Evolutionary conservation across 2,888 invertebrate species (phyloP), one percentile per base, ranked within the genome.

Genomic region (Calephelis perditalis): DNA sequence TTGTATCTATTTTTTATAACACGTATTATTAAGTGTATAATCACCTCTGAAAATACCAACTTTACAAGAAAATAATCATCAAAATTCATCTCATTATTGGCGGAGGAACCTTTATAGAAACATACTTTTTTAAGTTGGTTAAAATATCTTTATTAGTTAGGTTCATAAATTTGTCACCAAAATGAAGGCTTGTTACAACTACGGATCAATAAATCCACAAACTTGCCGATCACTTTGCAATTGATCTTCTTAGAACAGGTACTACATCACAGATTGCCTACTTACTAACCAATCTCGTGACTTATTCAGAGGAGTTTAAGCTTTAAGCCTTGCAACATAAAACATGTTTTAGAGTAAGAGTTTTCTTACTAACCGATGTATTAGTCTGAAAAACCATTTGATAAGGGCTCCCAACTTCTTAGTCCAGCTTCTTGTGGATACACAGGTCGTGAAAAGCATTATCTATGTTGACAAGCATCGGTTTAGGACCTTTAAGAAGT

Each of bases 381-480:
- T 49, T 40, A 26, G 56, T 57, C 43, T 62, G 59, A 62, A 63
- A 61, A 65, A 58, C 58, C 44, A 57, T 62, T 62, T 59, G 54
- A 59, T 54, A 54, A 36, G 54, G 54, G 63, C 60, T 60, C 60
- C 62, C 55, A 57, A 59, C 62, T 65, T 65, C 56, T 63, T 65
- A 60, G 63, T 60, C 60, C 55, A 60, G 57, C 58, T 65, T 63
- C 63, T 65, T 63, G 63, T 57, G 60, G 57, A 60, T 59, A 54
- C 49, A 59, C 45, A 58, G 63, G 46, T 65, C 60, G 62, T 62
- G 60, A 63, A 45, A 61, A 60, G 60, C 26, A 26, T 26, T 26
- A 26, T 26, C 26, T 26, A 26, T 26, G 3, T 3, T 26, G 26
- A 26, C 26, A 26, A 26, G 26, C 26, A 3, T 26, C 26, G 26